Evolutionary conservation across 1,140 invertebrate genomes (phyloP).

Genomic region (Plodia interpunctella): DNA sequence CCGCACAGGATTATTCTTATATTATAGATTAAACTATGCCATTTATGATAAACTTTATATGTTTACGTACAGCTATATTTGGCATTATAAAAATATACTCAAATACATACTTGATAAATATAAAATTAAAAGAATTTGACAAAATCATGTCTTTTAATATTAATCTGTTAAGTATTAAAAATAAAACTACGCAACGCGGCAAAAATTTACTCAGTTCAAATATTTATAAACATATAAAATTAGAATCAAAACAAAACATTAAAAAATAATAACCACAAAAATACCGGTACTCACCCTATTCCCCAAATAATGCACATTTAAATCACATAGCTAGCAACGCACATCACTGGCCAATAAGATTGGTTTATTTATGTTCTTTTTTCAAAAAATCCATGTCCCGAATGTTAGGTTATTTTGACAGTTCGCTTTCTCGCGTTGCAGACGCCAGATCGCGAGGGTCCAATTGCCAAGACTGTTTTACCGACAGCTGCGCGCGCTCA

Average conservation of each 20-base stretch:
- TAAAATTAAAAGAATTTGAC: no score
- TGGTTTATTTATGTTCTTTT: slow-evolving; percentile 1
- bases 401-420: slow-evolving; percentile 3
- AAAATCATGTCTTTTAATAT: no score
- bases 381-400: background rate
- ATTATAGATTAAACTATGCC: no score
- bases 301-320: background rate
- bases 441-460: background rate
- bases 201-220: background rate
- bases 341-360: background rate
- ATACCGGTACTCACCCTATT: background rate
- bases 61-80: no score
- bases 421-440: background rate
- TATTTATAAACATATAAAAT: background rate
- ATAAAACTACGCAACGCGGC: no score
- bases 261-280: background rate
- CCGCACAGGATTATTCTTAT: no score
- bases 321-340: slow-evolving; percentile 3
- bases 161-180: no score
- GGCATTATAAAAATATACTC: no score
- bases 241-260: background rate
- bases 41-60: no score
- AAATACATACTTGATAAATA: no score
- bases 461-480: slow-evolving; percentile 2
- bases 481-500: slow-evolving; percentile 1